phyloP scores from a whole-genome alignment of 2,797 vertebrate genomes.

The Rhabdophis nuchalis region DNA sequence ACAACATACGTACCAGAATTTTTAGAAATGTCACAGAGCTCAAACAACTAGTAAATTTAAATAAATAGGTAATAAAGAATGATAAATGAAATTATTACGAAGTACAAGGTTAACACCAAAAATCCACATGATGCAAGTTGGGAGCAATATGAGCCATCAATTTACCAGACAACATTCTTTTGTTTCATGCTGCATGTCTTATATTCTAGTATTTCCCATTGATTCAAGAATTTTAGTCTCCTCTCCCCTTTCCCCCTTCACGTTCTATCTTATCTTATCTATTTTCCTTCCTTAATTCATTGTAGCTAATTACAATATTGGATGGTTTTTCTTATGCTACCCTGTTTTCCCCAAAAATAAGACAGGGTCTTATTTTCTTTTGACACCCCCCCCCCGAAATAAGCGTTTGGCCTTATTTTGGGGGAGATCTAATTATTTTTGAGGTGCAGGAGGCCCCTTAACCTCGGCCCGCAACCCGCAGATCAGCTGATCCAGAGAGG shows the following conservation, averaged over 20 bases:
- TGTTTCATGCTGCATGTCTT: conserved; percentile 39
- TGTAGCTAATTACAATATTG: conserved; percentile 13
- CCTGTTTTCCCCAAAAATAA: too few relatives aligned
- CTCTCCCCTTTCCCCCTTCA: neutral
- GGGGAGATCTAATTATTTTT: too few relatives aligned
- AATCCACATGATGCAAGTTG: conserved; percentile 51
- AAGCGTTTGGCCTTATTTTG: too few relatives aligned
- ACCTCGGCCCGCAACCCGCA: too few relatives aligned
- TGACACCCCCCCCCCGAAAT: too few relatives aligned
- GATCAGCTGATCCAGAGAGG: too few relatives aligned
- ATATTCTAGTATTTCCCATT: conserved; percentile 38
- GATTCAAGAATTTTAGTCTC: conserved; percentile 18
- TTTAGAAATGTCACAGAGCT: conserved; percentile 61
- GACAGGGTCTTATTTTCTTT: too few relatives aligned
- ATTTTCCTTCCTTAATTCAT: conserved; percentile 7
- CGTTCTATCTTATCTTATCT: conserved; percentile 3
- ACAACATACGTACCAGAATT: conserved; percentile 47
- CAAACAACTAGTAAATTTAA: neutral
- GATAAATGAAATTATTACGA: conserved; percentile 65
- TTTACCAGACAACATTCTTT: conserved; percentile 45
- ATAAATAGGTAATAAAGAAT: conserved; percentile 42
- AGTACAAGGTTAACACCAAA: conserved; percentile 55
- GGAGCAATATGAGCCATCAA: conserved; percentile 48
- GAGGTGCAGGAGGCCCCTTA: too few relatives aligned
- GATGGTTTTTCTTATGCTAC: neutral